Conservation (phyloP, 2,113 vertebrate genomes). For the Aegithalos caudatus region DNA sequence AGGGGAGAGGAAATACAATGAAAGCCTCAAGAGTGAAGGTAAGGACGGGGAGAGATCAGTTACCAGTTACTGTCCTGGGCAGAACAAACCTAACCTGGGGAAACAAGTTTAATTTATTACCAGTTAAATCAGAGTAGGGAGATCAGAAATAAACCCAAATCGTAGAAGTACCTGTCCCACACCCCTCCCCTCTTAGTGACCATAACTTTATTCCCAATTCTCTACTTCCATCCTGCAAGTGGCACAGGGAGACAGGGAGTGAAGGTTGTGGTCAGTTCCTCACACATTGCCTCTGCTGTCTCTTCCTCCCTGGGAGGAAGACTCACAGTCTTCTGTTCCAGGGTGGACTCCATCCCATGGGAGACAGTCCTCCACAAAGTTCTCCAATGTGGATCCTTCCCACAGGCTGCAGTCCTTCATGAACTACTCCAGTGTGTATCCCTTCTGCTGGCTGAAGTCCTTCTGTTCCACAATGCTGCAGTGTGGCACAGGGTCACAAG, state of each 20-base stretch:
- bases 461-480: background rate
- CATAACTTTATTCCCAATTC: background rate
- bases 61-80: too few species aligned
- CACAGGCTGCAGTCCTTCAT: background rate
- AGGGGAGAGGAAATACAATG: background rate
- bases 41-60: background rate
- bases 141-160: background rate
- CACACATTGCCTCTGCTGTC: rapidly evolving
- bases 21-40: background rate
- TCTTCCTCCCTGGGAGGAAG: background rate
- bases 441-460: background rate
- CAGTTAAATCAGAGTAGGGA: background rate
- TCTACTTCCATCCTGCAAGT: background rate
- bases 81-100: background rate
- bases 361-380: background rate
- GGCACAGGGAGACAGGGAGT: background rate
- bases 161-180: background rate
- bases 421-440: rapidly evolving
- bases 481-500: background rate
- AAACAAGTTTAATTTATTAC: background rate
- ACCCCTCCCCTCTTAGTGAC: background rate
- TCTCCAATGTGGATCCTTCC: background rate
- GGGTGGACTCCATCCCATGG: background rate
- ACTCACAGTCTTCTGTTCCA: background rate
- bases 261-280: background rate